A percentile compares a stretch with the other conserved stretches of the same genome.
Conservation (phyloP, 2,888 invertebrate species). For the Macroteleia sp. region DNA sequence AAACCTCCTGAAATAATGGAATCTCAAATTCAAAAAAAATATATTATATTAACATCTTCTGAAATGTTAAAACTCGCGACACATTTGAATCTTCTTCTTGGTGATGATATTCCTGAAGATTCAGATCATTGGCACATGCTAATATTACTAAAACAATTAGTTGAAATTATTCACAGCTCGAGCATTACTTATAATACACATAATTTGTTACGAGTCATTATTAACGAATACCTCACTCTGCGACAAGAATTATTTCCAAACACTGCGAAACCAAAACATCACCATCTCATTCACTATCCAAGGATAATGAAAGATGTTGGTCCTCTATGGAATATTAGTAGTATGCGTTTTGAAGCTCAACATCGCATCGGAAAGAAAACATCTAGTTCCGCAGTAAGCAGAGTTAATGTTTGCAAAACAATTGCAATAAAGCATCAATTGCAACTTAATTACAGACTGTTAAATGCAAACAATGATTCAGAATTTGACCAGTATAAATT, state of each 20-base stretch:
- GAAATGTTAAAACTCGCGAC: conserved; percentile 6
- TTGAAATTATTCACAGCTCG: neutral
- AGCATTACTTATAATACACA: neutral
- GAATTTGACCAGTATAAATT: too few relatives aligned
- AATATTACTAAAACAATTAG: neutral
- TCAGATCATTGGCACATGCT: conserved; percentile 34
- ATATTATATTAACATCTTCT: conserved; percentile 20
- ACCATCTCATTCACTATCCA: conserved; percentile 22
- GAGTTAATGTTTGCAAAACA: too few relatives aligned
- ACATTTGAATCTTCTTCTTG: conserved; percentile 45
- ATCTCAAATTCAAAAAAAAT: neutral
- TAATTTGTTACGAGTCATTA: neutral
- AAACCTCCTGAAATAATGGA: conserved; percentile 43
- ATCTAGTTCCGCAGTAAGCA: too few relatives aligned
- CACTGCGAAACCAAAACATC: neutral
- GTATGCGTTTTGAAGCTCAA: conserved; percentile 15
- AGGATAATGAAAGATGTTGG: conserved; percentile 12
- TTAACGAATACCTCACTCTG: neutral
- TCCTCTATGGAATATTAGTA: neutral
- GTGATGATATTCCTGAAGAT: conserved; percentile 21
- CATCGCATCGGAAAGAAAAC: too few relatives aligned
- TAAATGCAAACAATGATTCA: too few relatives aligned
- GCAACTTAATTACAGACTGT: too few relatives aligned
- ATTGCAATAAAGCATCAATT: conserved; percentile 29
- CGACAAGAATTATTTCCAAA: neutral